Base-by-base conservation (phyloP, 2,888 invertebrate species). In the Rosalia funebris region DNA sequence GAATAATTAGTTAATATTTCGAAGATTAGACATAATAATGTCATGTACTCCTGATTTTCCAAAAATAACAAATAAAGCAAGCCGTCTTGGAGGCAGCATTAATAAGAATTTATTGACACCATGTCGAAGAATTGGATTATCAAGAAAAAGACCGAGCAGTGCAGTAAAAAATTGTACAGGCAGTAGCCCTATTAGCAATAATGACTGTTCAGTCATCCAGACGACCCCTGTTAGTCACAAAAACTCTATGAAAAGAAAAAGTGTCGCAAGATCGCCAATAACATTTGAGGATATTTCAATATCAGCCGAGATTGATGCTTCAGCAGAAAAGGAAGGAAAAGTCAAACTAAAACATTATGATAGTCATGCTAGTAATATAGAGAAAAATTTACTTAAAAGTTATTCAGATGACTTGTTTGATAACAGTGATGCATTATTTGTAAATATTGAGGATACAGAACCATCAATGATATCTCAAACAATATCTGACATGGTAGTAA, bases 51-150 rank as follows among this genome's bases (percentile, higher is more conserved):
- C 64, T 17, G 59, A 59, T 44, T 34, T 47, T 16, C 36, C 11
- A 16, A 46, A 11, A 42, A 1, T 48, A 3, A n/a, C 36, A 41
- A 50, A 34, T 42, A 65, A 59, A 56, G 44, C 53, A 11, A 63
- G 60, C 36, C 60, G 61, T 2, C 57, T 32, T 36, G 60, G 61
- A 20, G 46, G 83, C 12, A 84, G 84, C 12, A 85, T 86, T 15
- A 85, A 83, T 68, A 85, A 83, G 68, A 82, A 82, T 15, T 76
- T 84, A 34, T 74, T 85, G 37, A 86, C 85, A 44, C 85, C 86
- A 14, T 85, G 84, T 67, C 77, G 85, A 73, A 79, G 85, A 72
- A 75, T 86, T 31, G 86, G 86, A 7, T 77, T 86, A 20, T 85
- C 85, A 1, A 81, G 84, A 63, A 76, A 73, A 58, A 67, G 67